Evolutionary conservation across 1,140 invertebrate genomes (phyloP), one percentile per base, ranked within the genome.

Genomic region (Kradibia gibbosae): DNA sequence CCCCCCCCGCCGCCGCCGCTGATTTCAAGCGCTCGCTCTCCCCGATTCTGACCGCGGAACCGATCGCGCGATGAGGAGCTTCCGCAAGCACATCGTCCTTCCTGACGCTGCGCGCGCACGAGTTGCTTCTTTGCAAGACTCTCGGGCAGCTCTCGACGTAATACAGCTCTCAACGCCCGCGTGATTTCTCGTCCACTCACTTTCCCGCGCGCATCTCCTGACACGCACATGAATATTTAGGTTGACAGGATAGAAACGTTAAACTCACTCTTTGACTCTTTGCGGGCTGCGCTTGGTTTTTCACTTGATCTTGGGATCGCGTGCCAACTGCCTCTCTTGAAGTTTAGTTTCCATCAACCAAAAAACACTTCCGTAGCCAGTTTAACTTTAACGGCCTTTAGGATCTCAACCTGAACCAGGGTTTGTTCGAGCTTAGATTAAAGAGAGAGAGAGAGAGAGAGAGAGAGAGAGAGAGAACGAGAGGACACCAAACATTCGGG

Each of bases 161-260:
- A n/a, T n/a, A n/a, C n/a, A n/a, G n/a, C n/a, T n/a, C n/a, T n/a
- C n/a, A n/a, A n/a, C n/a, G n/a, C n/a, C n/a, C n/a, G n/a, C n/a
- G n/a, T n/a, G n/a, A n/a, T n/a, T n/a, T n/a, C n/a, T n/a, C 15
- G 50, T 20, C 50, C 15, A 4, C 20, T 36, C 60, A 8, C 60
- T 36, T 65, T 36, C 60, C 8, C 62, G 10, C 3, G 17, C 15
- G 62, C 62, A 39, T 39, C 34, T n/a, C 1, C n/a, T 67, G 8
- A 39, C 34, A 39, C 34, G 20, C 39, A 39, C 3, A 0, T 67
- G 62, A 67, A 39, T 39, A 67, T 67, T 39, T 39, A 39, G 62
- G 62, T 67, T 67, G 34, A 67, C 62, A 67, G 62, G 34, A 67
- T 39, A n/a, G 62, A 67, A 39, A 67, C 36, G n/a, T 67, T 67